Evolutionary conservation across 2,113 vertebrate genomes (phyloP).

Genomic region (Scolopax mira): DNA sequence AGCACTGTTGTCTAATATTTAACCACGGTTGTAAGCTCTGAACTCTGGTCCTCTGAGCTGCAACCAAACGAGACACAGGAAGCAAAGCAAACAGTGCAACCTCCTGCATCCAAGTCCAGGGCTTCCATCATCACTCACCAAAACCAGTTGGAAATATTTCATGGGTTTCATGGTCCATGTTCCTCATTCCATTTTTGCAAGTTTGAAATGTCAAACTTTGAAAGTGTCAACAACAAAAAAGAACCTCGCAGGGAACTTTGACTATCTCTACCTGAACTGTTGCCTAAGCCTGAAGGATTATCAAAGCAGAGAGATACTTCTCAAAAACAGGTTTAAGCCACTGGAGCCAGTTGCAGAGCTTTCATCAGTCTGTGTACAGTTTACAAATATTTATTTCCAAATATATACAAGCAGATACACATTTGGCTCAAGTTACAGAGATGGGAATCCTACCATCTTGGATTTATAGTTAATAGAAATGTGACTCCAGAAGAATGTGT

Average conservation of each 20-base stretch:
- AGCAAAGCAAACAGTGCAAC: not conserved
- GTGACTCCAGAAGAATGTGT: not conserved
- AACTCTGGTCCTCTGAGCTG: not conserved
- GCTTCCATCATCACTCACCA: not conserved
- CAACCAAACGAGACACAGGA: not conserved
- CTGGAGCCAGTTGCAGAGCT: not conserved
- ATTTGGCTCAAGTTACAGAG: not conserved
- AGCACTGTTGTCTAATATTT: not conserved
- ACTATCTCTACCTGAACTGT: not conserved
- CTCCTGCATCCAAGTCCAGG: not conserved
- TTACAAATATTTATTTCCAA: not conserved
- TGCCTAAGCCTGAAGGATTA: not conserved
- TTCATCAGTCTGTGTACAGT: not conserved
- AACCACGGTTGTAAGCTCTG: not conserved
- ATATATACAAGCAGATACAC: not conserved
- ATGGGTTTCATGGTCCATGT: accelerated
- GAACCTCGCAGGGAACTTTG: not conserved
- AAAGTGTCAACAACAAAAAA: not conserved
- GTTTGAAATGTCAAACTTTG: too few relatives aligned
- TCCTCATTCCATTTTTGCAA: not conserved
- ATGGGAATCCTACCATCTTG: not conserved
- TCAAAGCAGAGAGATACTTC: not conserved
- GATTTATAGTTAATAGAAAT: not conserved
- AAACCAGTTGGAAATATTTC: not conserved
- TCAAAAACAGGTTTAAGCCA: not conserved